Evolutionary conservation across 2,113 vertebrate species (phyloP).

Genomic region (Brachypteracias leptosomus): DNA sequence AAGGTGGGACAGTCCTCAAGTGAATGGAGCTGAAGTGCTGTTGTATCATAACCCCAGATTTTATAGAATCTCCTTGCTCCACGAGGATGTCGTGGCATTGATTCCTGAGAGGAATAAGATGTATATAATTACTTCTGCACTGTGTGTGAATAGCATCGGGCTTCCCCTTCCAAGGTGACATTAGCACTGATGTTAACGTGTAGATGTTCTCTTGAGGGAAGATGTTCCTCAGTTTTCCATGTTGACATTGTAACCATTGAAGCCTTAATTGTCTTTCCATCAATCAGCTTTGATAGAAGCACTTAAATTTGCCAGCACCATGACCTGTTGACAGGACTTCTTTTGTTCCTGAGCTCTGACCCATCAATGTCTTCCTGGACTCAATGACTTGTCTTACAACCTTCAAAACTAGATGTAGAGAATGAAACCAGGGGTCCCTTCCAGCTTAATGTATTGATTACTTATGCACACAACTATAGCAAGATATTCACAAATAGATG

Average conservation of each 20-base stretch:
- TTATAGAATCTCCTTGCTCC: not conserved
- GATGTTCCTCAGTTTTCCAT: not conserved
- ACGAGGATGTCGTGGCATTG: not conserved
- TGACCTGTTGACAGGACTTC: not conserved
- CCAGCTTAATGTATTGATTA: not conserved
- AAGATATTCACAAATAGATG: not conserved
- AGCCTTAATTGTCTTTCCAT: not conserved
- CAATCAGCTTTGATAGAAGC: not conserved
- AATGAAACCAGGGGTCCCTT: not conserved
- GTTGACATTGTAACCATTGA: not conserved
- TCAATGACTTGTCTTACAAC: not conserved
- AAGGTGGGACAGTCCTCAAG: not conserved
- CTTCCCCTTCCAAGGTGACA: not conserved
- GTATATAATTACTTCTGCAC: not conserved
- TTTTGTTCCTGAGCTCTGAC: not conserved
- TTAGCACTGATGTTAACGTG: fast-evolving
- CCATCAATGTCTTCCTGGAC: not conserved
- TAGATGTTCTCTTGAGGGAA: not conserved
- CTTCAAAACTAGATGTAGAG: not conserved
- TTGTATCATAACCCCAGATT: not conserved
- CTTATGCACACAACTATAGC: not conserved
- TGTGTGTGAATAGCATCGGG: not conserved
- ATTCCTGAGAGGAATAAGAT: not conserved
- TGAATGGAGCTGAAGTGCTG: not conserved
- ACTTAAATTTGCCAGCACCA: not conserved